phyloP scores from a whole-genome alignment of 53 echinoderm and acorn worm genomes.

The Glandiceps talaboti region DNA sequence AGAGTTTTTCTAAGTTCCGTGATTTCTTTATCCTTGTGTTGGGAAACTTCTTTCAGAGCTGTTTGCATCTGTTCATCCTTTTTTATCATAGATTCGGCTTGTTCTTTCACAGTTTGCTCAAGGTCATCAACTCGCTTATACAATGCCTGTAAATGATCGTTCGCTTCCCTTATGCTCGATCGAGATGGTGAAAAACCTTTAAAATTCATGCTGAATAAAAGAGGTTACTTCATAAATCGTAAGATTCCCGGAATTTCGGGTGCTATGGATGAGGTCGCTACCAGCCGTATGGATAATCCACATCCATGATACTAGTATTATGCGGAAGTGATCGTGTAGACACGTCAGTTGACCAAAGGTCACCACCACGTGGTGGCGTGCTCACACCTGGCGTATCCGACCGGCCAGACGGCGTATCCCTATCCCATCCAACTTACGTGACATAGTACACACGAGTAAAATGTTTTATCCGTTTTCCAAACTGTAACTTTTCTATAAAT shows the following conservation, averaged over 20 bases:
- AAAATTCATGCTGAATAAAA: not conserved
- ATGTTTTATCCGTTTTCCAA: no score
- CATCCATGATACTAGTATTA: not conserved
- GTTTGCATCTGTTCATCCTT: constrained; percentile 38
- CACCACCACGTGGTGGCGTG: no score
- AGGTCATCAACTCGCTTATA: constrained; percentile 54
- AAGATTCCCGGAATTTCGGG: no score
- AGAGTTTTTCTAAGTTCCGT: constrained; percentile 22
- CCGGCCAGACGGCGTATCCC: no score
- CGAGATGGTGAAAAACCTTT: constrained; percentile 34
- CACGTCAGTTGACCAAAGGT: no score
- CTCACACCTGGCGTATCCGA: no score
- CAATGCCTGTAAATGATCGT: constrained; percentile 72
- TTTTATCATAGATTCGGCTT: constrained; percentile 65
- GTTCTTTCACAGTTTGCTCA: constrained; percentile 73
- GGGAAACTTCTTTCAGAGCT: constrained; percentile 8
- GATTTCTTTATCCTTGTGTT: constrained; percentile 25
- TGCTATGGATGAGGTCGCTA: no score
- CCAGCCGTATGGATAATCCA: not conserved
- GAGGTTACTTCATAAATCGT: no score
- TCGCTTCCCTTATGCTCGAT: constrained; percentile 73
- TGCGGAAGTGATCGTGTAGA: no score
- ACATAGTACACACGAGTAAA: no score
- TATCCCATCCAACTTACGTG: no score
- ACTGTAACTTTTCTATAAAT: no score